phyloP scores from a whole-genome alignment of 2,888 invertebrate species.

The Hemaris fuciformis region DNA sequence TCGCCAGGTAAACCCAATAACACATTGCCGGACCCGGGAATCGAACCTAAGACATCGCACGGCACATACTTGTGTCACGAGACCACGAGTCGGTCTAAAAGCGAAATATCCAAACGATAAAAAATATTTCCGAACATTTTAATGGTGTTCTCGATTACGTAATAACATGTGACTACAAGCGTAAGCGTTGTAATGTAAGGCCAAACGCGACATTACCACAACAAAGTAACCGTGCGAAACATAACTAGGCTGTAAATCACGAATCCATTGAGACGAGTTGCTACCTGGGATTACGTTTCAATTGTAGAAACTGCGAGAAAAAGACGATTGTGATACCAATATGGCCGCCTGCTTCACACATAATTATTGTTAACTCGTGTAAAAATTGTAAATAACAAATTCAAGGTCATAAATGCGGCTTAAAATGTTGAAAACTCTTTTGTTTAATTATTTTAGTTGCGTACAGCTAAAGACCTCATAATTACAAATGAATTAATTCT shows the following conservation, averaged over 20 bases:
- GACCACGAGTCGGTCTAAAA: background rate
- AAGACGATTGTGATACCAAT: background rate
- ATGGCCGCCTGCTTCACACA: background rate
- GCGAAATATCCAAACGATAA: background rate
- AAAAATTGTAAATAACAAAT: background rate
- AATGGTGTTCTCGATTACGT: background rate
- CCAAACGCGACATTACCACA: background rate
- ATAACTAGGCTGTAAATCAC: background rate
- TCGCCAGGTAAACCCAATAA: background rate
- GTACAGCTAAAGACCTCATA: too few species aligned
- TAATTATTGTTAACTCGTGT: background rate
- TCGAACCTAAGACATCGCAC: too few species aligned
- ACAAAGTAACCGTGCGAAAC: background rate
- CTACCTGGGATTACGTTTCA: background rate
- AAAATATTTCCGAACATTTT: background rate
- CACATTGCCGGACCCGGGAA: too few species aligned
- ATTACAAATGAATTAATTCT: too few species aligned
- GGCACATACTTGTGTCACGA: too few species aligned
- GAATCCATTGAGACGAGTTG: background rate
- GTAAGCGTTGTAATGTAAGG: background rate
- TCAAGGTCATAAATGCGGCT: too few species aligned
- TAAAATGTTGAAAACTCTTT: too few species aligned
- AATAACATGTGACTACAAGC: constrained; percentile 1
- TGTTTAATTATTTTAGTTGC: too few species aligned
- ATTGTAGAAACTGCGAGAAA: background rate